A percentile compares a stretch with the other conserved stretches of the same genome.
Conservation (phyloP, 2,888 invertebrate species). For the Epinotia nisella region DNA sequence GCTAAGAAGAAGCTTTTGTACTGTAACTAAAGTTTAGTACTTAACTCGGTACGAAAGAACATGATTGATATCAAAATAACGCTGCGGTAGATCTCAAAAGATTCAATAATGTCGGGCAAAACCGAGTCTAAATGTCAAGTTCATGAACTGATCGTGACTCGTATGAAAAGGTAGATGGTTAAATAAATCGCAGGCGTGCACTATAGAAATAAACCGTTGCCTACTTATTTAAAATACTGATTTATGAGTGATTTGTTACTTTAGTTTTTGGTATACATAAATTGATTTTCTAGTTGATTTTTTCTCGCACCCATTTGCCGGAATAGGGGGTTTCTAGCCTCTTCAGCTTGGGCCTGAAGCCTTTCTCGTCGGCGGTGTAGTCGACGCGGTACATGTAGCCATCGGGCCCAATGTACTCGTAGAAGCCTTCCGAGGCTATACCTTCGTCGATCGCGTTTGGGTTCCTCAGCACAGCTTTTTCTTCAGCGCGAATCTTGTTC, state of each 20-base stretch:
- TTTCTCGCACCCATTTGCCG: conserved; percentile 79
- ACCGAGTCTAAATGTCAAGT: conserved; percentile 66
- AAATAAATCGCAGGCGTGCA: conserved; percentile 53
- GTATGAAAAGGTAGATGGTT: conserved; percentile 54
- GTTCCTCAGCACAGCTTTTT: conserved; percentile 80
- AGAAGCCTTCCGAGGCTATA: conserved; percentile 80
- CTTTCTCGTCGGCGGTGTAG: conserved; percentile 82
- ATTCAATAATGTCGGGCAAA: conserved; percentile 49
- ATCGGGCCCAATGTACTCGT: conserved; percentile 83
- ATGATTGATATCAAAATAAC: conserved; percentile 24
- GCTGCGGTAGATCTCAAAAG: conserved; percentile 33
- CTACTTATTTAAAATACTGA: conserved; percentile 77
- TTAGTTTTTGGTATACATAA: conserved; percentile 49
- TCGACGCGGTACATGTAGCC: conserved; percentile 82
- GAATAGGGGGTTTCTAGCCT: conserved; percentile 80
- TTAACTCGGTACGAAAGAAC: conserved; percentile 28
- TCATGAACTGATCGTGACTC: conserved; percentile 66
- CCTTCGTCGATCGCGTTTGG: conserved; percentile 80
- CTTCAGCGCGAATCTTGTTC: conserved; percentile 82
- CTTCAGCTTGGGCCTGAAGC: conserved; percentile 78
- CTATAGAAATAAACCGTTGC: conserved; percentile 49
- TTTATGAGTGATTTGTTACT: conserved; percentile 51
- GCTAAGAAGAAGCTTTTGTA: conserved; percentile 59
- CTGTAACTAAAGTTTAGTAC: conserved; percentile 54
- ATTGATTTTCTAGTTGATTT: conserved; percentile 65